Base-by-base conservation (phyloP, 2,888 invertebrate species). In the Callyntrura guangdongensis region DNA sequence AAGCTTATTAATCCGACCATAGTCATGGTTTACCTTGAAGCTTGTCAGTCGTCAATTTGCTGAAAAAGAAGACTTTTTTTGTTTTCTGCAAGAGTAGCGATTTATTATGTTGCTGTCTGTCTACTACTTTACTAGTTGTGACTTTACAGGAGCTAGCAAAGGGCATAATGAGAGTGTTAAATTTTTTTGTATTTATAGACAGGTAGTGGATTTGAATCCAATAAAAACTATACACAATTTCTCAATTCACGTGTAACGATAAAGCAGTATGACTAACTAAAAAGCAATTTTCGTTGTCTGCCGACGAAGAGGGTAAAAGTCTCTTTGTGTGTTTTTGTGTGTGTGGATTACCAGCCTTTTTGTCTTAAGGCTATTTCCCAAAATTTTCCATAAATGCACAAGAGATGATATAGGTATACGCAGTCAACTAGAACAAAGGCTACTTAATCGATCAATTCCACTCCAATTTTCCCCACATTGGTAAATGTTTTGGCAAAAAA, bases 381-480 rank as follows among this genome's bases (percentile, higher is more conserved):
- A n/a, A 74, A 74, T 49, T 74, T 49, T 74, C 74, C 12, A 74
- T 22, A 74, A 74, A 74, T 49, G 14, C 49, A 74, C 49, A 74
- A 12, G 20, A 77, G 61, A 27, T 72, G 72, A 45, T 69, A 56
- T 25, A 47, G 69, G 47, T 27, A 79, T 11, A 82, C n/a, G n/a
- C 53, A 88, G 81, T 20, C n/a, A 17, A 61, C 9, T 74, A 79
- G 20, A 22, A 56, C 12, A 49, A 77, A 77, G 12, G 77, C 49
- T 61, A 86, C 69, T 82, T 86, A 90, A 90, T 86, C 90, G 90
- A 90, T 90, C 86, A 86, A 79, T 90, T 90, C 85, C 85, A 86
- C 56, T 86, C 53, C 79, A 22, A 27, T 49, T 4, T 6, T 36
- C 36, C 36, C 36, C 6, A 36, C 36, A 36, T 36, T 4, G 36